Percentiles rank a stretch among this genome's conserved stretches.
Conservation (phyloP, 2,888 invertebrate genomes). For the Tenthredo distinguenda region DNA sequence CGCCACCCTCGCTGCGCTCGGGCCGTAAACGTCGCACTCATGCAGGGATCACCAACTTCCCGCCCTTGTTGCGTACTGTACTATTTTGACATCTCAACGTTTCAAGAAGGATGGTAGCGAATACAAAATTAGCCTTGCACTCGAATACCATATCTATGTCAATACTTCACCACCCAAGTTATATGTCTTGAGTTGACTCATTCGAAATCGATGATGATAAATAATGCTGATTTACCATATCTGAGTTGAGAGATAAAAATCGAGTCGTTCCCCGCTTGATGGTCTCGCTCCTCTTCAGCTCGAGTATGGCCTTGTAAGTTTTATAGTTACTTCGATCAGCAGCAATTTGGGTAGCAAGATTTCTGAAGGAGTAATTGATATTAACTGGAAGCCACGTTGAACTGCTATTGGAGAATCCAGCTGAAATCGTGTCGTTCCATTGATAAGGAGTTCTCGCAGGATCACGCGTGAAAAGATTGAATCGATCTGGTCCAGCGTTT, state of each 20-base stretch:
- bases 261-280: slow-evolving; percentile 25
- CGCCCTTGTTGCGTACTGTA: too few species aligned
- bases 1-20: too few species aligned
- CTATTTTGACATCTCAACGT: too few species aligned
- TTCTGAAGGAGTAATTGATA: slow-evolving; percentile 72
- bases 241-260: slow-evolving; percentile 27
- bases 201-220: too few species aligned
- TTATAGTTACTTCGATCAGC: slow-evolving; percentile 62
- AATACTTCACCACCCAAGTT: too few species aligned
- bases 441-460: slow-evolving; percentile 74
- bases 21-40: too few species aligned
- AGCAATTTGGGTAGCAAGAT: slow-evolving; percentile 81
- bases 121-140: too few species aligned
- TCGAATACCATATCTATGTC: too few species aligned
- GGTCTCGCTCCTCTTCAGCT: slow-evolving; percentile 75
- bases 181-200: too few species aligned
- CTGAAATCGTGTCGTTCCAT: slow-evolving; percentile 70
- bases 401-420: slow-evolving; percentile 67
- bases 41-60: too few species aligned
- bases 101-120: too few species aligned
- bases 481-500: slow-evolving; percentile 56
- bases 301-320: slow-evolving; percentile 80
- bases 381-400: slow-evolving; percentile 65
- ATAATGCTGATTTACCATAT: neutral
- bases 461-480: slow-evolving; percentile 64